Evolutionary conservation across 2,888 invertebrate genomes (phyloP).

Genomic region (Agrochola litura): DNA sequence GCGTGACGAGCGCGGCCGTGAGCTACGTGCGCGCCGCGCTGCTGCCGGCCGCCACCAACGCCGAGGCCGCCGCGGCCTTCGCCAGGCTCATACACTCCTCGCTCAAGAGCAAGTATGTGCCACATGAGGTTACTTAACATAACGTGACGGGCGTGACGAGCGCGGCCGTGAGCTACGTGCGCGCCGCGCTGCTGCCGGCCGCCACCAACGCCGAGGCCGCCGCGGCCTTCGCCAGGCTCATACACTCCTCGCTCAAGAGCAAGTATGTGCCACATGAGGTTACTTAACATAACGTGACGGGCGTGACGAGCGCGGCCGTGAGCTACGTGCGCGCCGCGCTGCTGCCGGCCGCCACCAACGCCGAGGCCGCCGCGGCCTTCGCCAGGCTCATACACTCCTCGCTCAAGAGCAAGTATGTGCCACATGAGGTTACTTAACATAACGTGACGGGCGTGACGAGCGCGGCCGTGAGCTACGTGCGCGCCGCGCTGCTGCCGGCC

Average conservation of each 20-base stretch:
- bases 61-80: constrained; percentile 99
- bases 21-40: constrained; percentile 97
- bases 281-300: no score
- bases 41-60: constrained; percentile 96
- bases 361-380: no score
- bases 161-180: constrained; percentile 96
- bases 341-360: no score
- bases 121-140: constrained; percentile 71
- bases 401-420: no score
- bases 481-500: no score
- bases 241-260: constrained; percentile 97
- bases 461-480: no score
- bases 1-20: constrained; percentile 97
- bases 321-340: no score
- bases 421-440: no score
- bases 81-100: constrained; percentile 99
- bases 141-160: no score
- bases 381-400: no score
- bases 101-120: constrained; percentile 92
- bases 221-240: constrained; percentile 98
- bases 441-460: no score
- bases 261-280: constrained; percentile 67
- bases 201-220: constrained; percentile 98
- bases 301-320: no score
- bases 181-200: constrained; percentile 96